Conservation (phyloP, 1,140 invertebrate species). For the Cephus cinctus region DNA sequence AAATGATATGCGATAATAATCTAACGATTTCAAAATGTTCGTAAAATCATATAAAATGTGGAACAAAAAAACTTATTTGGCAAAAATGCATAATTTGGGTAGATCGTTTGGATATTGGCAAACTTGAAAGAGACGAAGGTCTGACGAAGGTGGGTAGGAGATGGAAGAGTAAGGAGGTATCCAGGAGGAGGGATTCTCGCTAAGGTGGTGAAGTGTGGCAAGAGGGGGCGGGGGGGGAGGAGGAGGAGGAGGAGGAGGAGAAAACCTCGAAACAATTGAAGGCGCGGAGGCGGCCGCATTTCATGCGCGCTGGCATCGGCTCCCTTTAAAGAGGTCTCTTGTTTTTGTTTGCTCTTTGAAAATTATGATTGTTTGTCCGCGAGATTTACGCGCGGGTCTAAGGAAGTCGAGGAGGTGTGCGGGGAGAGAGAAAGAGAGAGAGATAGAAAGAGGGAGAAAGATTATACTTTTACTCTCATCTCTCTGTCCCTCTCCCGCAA, state of each 20-base stretch:
- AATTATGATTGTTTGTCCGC: slow-evolving; percentile 56
- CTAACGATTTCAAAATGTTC: too few relatives aligned
- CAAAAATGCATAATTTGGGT: too few relatives aligned
- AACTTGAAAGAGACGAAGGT: slow-evolving; percentile 3
- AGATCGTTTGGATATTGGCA: too few relatives aligned
- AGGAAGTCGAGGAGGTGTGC: too few relatives aligned
- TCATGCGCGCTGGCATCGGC: slow-evolving; percentile 47
- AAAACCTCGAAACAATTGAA: slow-evolving; percentile 53
- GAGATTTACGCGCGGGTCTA: slow-evolving; percentile 47
- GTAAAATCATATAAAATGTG: too few relatives aligned
- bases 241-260: slow-evolving; percentile 20
- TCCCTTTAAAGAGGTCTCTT: slow-evolving; percentile 46
- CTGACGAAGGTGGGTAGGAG: slow-evolving; percentile 2
- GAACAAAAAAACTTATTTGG: too few relatives aligned
- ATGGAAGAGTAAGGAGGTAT: slow-evolving; percentile 5
- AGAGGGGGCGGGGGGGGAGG: slow-evolving; percentile 1
- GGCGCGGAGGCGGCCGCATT: slow-evolving; percentile 50
- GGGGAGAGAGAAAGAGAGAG: background rate
- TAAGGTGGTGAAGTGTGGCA: too few relatives aligned
- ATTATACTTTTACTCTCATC: too few relatives aligned
- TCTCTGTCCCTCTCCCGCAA: too few relatives aligned
- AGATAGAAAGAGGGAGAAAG: slow-evolving; percentile 9
- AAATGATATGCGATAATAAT: too few relatives aligned
- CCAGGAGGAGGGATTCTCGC: background rate
- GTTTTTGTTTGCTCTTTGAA: slow-evolving; percentile 51